phyloP scores from a whole-genome alignment of 2,888 invertebrate genomes.

The Conus canariensis region DNA sequence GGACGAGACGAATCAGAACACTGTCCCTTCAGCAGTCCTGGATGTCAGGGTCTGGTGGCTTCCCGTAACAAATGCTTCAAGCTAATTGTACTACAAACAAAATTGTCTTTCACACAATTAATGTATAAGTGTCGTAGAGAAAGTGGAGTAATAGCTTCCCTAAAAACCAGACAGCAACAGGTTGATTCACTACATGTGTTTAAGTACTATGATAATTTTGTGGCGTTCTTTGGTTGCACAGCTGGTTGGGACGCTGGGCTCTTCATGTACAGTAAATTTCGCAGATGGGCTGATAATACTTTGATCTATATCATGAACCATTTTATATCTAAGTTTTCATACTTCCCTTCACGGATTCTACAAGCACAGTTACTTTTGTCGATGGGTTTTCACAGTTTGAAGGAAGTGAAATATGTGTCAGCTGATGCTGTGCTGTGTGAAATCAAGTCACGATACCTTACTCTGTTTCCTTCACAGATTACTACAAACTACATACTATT shows the following conservation, averaged over 20 bases:
- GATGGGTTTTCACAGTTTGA: neutral
- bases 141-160: neutral
- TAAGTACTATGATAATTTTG: neutral
- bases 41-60: neutral
- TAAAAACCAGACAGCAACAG: neutral
- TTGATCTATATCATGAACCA: neutral
- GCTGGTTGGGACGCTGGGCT: neutral
- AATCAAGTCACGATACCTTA: neutral
- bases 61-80: neutral
- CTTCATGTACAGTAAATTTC: neutral
- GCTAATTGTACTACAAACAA: too few relatives aligned
- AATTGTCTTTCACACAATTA: too few relatives aligned
- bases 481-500: neutral
- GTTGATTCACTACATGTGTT: neutral
- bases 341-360: neutral
- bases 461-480: neutral
- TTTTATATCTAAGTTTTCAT: neutral
- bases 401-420: neutral
- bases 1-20: conserved; percentile 12
- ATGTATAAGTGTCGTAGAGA: neutral
- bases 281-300: neutral
- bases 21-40: conserved; percentile 12
- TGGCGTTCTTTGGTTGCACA: neutral
- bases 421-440: neutral
- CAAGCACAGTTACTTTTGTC: neutral